phyloP scores from a whole-genome alignment of 2,113 vertebrate species.

The Euleptes europaea region DNA sequence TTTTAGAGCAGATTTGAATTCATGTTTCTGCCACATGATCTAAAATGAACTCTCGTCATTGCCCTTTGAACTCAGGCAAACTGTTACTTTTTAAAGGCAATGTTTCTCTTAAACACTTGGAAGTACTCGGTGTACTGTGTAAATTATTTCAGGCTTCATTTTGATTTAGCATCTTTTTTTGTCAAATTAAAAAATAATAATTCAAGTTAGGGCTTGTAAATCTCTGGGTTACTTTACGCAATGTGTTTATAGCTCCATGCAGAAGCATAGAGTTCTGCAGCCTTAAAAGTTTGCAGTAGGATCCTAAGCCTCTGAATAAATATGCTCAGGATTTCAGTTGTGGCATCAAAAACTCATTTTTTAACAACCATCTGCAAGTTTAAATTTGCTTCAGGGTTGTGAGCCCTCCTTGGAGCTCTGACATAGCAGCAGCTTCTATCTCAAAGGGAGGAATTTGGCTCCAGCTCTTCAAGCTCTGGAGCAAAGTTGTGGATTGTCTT shows the following conservation, averaged over 20 bases:
- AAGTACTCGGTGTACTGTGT: constrained; percentile 32
- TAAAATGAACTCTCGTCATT: neutral
- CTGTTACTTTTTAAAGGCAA: neutral
- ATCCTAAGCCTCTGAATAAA: neutral
- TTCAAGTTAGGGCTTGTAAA: neutral
- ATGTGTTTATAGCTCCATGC: neutral
- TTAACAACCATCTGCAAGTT: neutral
- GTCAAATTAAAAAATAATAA: neutral
- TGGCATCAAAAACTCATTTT: neutral
- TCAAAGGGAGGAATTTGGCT: neutral
- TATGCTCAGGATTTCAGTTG: neutral
- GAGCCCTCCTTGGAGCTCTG: neutral
- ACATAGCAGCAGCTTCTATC: neutral
- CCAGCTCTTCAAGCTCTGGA: neutral
- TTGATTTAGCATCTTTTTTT: constrained; percentile 31
- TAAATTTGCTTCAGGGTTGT: neutral
- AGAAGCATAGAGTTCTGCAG: neutral
- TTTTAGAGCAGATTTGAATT: neutral
- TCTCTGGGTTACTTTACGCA: neutral
- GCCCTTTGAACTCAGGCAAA: neutral
- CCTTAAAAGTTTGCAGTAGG: neutral
- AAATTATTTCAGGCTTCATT: constrained; percentile 53
- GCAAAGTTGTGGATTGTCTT: neutral
- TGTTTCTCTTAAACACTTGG: neutral
- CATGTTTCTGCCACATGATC: neutral